These are phyloP conservation scores for Craterocephalus amniculus DNA, from an alignment of 2,797 vertebrate species.

Conservation along the genomic window DNA sequence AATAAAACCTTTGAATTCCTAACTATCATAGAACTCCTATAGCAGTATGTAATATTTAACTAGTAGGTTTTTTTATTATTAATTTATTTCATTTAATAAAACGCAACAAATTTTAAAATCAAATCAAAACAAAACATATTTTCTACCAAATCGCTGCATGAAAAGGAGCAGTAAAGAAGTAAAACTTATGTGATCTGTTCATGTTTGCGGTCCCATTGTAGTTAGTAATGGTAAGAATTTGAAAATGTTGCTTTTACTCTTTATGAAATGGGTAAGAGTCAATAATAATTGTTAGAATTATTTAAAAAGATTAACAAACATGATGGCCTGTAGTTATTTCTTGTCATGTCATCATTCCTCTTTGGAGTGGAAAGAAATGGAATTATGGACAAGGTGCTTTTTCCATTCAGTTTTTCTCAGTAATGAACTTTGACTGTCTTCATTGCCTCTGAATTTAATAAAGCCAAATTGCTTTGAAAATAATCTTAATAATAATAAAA, in stretches of 20 bases:
- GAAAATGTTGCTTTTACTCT: neutral
- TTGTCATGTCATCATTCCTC: neutral
- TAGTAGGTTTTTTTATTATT: no score
- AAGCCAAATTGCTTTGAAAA: conserved; percentile 26
- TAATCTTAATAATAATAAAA: conserved; percentile 1
- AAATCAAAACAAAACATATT: no score
- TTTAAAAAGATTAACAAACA: conserved; percentile 23
- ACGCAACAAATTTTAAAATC: no score
- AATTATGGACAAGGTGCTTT: neutral
- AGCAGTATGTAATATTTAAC: no score
- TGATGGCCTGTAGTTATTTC: conserved; percentile 13
- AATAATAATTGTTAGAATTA: conserved; percentile 16
- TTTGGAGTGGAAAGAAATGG: conserved; percentile 20
- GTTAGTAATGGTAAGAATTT: neutral
- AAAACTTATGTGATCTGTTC: no score
- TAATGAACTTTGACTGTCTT: neutral
- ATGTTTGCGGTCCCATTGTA: conserved; percentile 2
- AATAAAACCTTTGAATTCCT: neutral
- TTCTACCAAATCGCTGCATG: no score
- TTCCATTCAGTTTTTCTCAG: conserved; percentile 5
- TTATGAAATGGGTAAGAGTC: conserved; percentile 15
- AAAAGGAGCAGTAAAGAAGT: no score
- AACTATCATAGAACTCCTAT: neutral
- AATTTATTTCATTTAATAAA: no score
- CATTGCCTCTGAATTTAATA: conserved; percentile 25